Percentiles rank a stretch among this genome's conserved stretches.
These are phyloP conservation scores for Drosophila ezoana DNA, from an alignment of 2,888 invertebrate species.

Conservation along the genomic window DNA sequence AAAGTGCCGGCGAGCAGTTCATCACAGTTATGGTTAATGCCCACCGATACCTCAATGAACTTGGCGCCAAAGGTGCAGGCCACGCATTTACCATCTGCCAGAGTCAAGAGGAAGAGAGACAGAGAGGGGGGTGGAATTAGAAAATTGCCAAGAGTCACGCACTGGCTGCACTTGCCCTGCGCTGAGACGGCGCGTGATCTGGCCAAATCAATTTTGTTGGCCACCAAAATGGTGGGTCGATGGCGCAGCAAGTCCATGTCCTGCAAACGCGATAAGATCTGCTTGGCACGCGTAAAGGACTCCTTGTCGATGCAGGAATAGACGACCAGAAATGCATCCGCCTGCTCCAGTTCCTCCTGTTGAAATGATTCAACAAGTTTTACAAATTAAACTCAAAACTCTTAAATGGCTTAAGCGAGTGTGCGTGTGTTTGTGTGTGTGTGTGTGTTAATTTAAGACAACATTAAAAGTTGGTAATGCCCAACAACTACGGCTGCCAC, in stretches of 20 bases:
- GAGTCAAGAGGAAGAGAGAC: slow-evolving; percentile 49
- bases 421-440: not conserved
- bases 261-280: slow-evolving; percentile 91
- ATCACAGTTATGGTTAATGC: slow-evolving; percentile 98
- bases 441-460: slow-evolving; percentile 12
- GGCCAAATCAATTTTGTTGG: slow-evolving; percentile 97
- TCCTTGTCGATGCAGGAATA: slow-evolving; percentile 97
- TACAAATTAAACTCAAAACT: slow-evolving; percentile 18
- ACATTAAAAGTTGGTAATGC: slow-evolving; percentile 22
- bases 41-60: slow-evolving; percentile 98
- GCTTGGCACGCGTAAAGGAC: slow-evolving; percentile 93
- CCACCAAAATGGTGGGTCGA: slow-evolving; percentile 94
- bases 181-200: slow-evolving; percentile 94
- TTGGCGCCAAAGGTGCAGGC: slow-evolving; percentile 96
- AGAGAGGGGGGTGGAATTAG: not conserved
- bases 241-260: slow-evolving; percentile 91
- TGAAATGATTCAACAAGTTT: slow-evolving; percentile 61
- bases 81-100: slow-evolving; percentile 95
- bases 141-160: slow-evolving; percentile 46
- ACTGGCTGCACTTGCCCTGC: slow-evolving; percentile 89
- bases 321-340: slow-evolving; percentile 94
- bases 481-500: slow-evolving; percentile 5
- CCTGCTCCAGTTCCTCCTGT: slow-evolving; percentile 92
- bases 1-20: slow-evolving; percentile 96
- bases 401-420: not conserved